Evolutionary conservation across 2,113 vertebrate genomes (phyloP).

Genomic region (Mormoops blainvillei): DNA sequence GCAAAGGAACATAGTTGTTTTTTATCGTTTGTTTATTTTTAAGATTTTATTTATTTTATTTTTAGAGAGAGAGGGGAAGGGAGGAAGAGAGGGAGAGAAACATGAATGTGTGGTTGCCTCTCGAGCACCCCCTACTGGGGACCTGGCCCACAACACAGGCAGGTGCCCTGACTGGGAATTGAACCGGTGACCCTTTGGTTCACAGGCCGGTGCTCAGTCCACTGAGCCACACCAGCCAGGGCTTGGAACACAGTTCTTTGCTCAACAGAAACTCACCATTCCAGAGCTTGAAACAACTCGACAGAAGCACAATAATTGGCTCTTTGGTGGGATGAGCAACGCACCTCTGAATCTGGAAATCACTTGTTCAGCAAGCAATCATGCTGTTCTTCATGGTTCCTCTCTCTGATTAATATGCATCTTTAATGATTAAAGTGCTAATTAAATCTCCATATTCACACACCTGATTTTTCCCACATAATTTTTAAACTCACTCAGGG

Average conservation of each 20-base stretch:
- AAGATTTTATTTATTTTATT: too few species aligned
- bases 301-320: not conserved
- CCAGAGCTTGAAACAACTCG: not conserved
- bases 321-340: rapidly evolving
- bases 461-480: not conserved
- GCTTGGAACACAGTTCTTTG: not conserved
- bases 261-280: not conserved
- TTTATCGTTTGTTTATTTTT: too few species aligned
- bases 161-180: too few species aligned
- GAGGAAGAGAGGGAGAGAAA: too few species aligned
- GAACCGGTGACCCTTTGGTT: too few species aligned
- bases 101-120: too few species aligned
- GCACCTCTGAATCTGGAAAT: not conserved
- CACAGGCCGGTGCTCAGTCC: too few species aligned
- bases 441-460: not conserved
- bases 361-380: not conserved
- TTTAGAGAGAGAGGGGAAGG: too few species aligned
- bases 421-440: not conserved
- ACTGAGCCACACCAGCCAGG: too few species aligned
- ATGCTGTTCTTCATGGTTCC: not conserved
- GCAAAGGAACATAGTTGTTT: too few species aligned
- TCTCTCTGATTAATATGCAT: not conserved
- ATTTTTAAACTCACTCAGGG: not conserved
- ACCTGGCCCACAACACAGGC: too few species aligned
- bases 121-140: too few species aligned